These are phyloP conservation scores for Myrmophylax atrothorax DNA, from an alignment of 2,113 vertebrate genomes.

Conservation along the genomic window DNA sequence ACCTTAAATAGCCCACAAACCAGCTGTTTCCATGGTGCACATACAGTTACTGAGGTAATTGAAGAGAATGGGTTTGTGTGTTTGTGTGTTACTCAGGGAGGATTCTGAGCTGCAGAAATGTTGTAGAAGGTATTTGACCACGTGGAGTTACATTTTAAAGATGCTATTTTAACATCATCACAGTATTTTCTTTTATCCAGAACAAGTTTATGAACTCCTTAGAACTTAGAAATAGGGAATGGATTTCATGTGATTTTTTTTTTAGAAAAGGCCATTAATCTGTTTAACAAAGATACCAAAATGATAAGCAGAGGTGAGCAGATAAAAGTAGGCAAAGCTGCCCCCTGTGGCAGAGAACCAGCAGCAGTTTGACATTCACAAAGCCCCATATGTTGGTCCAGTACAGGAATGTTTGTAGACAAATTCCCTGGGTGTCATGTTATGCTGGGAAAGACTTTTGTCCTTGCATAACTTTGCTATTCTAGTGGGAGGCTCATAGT, in stretches of 20 bases:
- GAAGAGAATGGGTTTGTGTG: background rate
- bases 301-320: background rate
- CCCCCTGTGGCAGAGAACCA: background rate
- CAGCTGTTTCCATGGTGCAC: background rate
- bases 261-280: background rate
- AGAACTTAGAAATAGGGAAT: background rate
- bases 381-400: accelerated
- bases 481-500: background rate
- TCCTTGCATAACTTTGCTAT: background rate
- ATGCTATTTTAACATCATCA: background rate
- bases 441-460: background rate
- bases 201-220: background rate
- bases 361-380: background rate
- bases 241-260: background rate
- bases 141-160: background rate
- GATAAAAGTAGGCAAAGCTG: background rate
- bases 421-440: background rate
- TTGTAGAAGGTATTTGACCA: background rate
- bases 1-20: background rate
- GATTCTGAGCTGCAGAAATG: background rate
- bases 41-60: background rate
- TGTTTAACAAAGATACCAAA: background rate
- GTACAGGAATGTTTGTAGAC: background rate
- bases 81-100: background rate
- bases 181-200: background rate